A percentile compares a stretch with the other conserved stretches of the same genome.
Evolutionary conservation across 2,113 vertebrate species (phyloP).

Genomic region (Turdus rufiventris): DNA sequence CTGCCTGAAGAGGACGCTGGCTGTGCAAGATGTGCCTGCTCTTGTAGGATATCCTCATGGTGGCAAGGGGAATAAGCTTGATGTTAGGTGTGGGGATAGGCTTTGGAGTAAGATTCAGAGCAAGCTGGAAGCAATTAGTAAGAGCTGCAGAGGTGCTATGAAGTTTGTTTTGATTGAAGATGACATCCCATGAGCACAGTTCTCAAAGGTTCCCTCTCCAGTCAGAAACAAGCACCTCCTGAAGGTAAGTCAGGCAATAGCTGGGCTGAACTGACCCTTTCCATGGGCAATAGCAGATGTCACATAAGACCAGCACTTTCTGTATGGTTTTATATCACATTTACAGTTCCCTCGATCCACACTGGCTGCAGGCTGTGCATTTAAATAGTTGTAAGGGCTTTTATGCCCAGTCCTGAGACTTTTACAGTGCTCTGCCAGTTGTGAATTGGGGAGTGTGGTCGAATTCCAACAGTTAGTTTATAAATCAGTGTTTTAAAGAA

Average conservation of each 20-base stretch:
- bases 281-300: not conserved
- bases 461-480: not conserved
- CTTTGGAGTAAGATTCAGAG: not conserved
- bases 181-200: not conserved
- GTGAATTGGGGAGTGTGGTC: not conserved
- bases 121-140: not conserved
- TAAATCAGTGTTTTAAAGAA: not conserved
- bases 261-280: not conserved
- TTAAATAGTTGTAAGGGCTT: not conserved
- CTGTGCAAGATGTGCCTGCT: not conserved
- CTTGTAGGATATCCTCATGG: not conserved
- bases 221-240: not conserved
- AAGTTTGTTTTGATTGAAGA: not conserved
- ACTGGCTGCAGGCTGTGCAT: not conserved
- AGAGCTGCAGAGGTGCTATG: not conserved
- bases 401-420: not conserved
- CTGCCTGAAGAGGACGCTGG: not conserved
- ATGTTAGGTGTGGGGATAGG: not conserved
- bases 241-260: not conserved
- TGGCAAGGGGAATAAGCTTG: not conserved
- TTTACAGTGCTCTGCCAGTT: not conserved
- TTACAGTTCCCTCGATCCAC: not conserved
- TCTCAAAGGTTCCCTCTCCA: not conserved
- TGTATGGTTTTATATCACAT: not conserved
- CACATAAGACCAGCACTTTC: not conserved